These are phyloP conservation scores for Ips nitidus DNA, from an alignment of 1,140 invertebrate genomes.

Conservation along the genomic window DNA sequence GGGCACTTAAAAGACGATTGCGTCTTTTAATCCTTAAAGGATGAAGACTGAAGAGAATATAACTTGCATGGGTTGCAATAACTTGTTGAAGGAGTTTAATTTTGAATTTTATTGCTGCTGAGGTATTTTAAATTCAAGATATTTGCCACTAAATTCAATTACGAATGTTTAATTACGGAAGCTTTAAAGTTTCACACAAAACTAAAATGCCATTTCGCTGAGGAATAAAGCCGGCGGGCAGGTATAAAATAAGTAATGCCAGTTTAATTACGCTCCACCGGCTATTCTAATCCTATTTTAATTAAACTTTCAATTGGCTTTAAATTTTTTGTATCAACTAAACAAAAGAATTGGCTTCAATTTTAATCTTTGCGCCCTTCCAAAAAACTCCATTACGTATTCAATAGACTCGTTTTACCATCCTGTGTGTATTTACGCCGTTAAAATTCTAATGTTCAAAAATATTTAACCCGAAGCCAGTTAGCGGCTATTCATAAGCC, in stretches of 20 bases:
- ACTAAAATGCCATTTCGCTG: slow-evolving; percentile 8
- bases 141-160: slow-evolving; percentile 10
- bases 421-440: slow-evolving; percentile 4
- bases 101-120: too few species aligned
- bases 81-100: too few species aligned
- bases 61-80: too few species aligned
- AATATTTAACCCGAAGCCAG: neutral
- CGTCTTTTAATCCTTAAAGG: too few species aligned
- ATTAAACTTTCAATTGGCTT: slow-evolving; percentile 26
- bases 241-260: slow-evolving; percentile 28
- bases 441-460: slow-evolving; percentile 3
- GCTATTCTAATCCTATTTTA: slow-evolving; percentile 25
- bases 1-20: too few species aligned
- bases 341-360: neutral
- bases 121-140: too few species aligned
- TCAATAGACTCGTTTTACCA: neutral
- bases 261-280: slow-evolving; percentile 24
- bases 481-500: slow-evolving; percentile 11
- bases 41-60: too few species aligned
- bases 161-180: slow-evolving; percentile 21
- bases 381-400: slow-evolving; percentile 4
- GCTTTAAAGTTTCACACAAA: slow-evolving; percentile 22
- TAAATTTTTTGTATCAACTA: slow-evolving; percentile 3
- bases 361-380: neutral
- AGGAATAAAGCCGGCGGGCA: slow-evolving; percentile 9